Conservation (phyloP, 2,113 vertebrate species). For the Antechinus flavipes region DNA sequence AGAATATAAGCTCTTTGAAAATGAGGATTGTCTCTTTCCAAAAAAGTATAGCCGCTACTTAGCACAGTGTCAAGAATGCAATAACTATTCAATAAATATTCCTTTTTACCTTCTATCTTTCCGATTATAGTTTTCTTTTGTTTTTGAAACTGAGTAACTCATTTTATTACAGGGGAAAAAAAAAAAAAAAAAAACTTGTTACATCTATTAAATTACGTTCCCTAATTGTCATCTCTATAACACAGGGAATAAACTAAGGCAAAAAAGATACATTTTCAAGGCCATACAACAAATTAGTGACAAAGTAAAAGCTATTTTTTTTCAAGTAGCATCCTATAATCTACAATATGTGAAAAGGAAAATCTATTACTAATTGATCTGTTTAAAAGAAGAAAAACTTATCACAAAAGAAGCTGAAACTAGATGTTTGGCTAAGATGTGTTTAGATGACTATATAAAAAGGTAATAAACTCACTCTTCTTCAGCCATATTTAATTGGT, state of each 20-base stretch:
- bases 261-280: not conserved
- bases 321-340: not conserved
- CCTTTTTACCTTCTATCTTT: not conserved
- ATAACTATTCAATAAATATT: not conserved
- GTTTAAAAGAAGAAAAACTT: not conserved
- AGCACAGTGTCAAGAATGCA: not conserved
- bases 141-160: not conserved
- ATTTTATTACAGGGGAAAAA: not conserved
- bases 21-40: not conserved
- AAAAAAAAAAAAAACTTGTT: not conserved
- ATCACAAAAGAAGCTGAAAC: not conserved
- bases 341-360: not conserved
- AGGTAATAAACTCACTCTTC: not conserved
- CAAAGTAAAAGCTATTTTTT: not conserved
- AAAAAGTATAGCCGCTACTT: not conserved
- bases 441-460: not conserved
- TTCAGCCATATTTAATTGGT: not conserved
- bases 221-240: not conserved
- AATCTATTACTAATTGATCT: not conserved
- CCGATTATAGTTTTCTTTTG: not conserved
- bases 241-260: not conserved
- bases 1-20: not conserved
- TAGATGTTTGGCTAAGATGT: not conserved
- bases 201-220: not conserved
- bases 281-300: not conserved